Evolutionary conservation across 2,888 invertebrate species (phyloP), one percentile per base, ranked within the genome.

Genomic region (Choreutis nemorana): DNA sequence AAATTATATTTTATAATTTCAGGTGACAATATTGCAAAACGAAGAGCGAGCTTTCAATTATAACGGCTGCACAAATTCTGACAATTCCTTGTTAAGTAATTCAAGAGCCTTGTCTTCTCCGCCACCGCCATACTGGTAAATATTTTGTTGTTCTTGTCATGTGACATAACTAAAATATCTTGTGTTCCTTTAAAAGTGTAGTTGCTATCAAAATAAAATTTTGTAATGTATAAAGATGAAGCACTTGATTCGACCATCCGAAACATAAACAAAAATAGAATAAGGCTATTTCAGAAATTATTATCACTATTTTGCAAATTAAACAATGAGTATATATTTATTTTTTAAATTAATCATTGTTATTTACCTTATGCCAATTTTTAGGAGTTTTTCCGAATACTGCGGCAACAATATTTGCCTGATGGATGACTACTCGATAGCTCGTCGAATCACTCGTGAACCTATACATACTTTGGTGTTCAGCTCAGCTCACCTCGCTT

Each of bases 401-500:
- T 83, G 82, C 36, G 89, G 91, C 1, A 84, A 87, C 42, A 89
- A 91, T 45, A 71, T 91, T 11, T 68, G 82, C 27, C 51, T 93
- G 31, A 82, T 84, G 45, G 85, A 85, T 43, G 87, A 87, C 38
- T 86, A 85, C 38, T 79, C 84, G 1, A 63, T 84, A 4, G 90
- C 90, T 1, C 79, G 81, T 2, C 73, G 91, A 5, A 55, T 51
- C 0, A 31, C 51, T 0, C 13, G 11, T 7, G 70, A 73, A 22
- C 67, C 71, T 0, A 53, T 45, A 44, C 58, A 50, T 0, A 58
- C 64, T 1, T 70, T 93, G 2, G 81, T 89, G 6, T 88, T 91
- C 55, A 90, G 90, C 48, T 85, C 90, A 0, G 81, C 83, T 2
- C 84, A 87, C 10, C 77, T 94, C 11, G 84, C 85, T 18, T 72